Evolutionary conservation across 1,140 invertebrate species (phyloP).

Genomic region (Linepithema humile): DNA sequence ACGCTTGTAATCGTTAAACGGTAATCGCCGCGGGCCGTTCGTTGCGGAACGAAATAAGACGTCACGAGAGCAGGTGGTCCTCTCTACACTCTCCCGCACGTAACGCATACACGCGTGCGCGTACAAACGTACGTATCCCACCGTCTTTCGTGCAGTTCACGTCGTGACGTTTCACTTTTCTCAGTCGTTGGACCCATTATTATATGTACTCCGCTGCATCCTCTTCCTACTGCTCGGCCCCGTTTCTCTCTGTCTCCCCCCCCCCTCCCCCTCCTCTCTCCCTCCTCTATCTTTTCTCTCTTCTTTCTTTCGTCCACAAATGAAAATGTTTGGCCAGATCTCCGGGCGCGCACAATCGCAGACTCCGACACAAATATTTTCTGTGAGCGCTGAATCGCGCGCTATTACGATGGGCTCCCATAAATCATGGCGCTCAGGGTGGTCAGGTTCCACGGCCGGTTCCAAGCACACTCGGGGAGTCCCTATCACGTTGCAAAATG

Average conservation of each 20-base stretch:
- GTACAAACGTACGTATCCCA: background rate
- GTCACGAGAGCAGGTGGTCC: conserved; percentile 76
- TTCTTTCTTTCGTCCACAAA: conserved; percentile 65
- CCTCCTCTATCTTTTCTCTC: conserved; percentile 18
- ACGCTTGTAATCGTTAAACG: conserved; percentile 71
- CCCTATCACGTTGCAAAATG: conserved; percentile 38
- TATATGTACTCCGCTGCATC: conserved; percentile 41
- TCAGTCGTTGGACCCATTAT: conserved; percentile 69
- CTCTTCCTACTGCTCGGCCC: conserved; percentile 36
- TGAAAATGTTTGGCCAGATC: conserved; percentile 78
- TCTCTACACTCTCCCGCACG: background rate
- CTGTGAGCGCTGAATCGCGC: conserved; percentile 75
- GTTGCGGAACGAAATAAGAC: conserved; percentile 71
- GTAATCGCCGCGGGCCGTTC: conserved; percentile 61
- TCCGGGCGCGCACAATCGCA: conserved; percentile 66
- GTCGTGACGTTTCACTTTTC: conserved; percentile 77
- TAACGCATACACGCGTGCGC: background rate
- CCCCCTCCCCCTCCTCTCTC: background rate
- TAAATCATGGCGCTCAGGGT: conserved; percentile 80
- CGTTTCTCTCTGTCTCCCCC: background rate
- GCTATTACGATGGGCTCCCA: conserved; percentile 73
- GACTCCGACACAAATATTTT: conserved; percentile 76
- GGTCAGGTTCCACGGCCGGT: conserved; percentile 66
- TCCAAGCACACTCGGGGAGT: conserved; percentile 21
- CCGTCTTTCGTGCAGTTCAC: conserved; percentile 44